These are phyloP conservation scores for Cryptoleucopteryx plumbea DNA, from an alignment of 2,113 vertebrate species.

Conservation along the genomic window DNA sequence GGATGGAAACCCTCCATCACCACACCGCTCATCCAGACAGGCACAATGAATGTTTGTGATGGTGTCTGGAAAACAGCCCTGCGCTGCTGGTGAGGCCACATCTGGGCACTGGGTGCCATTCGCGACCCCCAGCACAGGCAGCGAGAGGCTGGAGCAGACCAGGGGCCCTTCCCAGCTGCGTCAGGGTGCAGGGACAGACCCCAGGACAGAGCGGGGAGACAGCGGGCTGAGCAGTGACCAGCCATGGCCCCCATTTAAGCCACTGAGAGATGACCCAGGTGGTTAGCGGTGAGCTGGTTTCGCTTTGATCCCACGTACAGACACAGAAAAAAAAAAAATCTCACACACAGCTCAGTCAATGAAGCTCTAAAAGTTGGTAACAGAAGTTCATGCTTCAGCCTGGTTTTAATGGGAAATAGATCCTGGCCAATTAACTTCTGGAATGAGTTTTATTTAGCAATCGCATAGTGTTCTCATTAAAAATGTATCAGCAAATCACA, in stretches of 20 bases:
- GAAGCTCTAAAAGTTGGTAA: background rate
- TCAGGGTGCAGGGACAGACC: background rate
- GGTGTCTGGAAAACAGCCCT: background rate
- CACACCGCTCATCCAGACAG: background rate
- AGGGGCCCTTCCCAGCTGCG: background rate
- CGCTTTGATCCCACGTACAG: accelerated
- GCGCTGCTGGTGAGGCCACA: background rate
- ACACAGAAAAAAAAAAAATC: too few relatives aligned
- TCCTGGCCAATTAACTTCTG: background rate
- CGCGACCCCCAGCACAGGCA: background rate
- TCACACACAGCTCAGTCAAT: background rate
- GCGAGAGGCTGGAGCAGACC: background rate
- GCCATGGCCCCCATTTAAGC: background rate
- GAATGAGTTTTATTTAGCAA: background rate
- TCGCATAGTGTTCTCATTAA: background rate
- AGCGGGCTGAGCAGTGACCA: background rate
- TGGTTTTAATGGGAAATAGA: background rate
- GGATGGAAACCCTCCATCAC: background rate
- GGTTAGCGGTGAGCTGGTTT: background rate
- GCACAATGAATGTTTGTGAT: too few relatives aligned
- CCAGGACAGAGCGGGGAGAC: background rate
- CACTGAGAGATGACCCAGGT: background rate
- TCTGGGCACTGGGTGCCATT: background rate
- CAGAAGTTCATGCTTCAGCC: background rate
- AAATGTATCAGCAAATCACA: background rate